Evolutionary conservation across 2,888 invertebrate genomes (phyloP).

Genomic region (Silvanus unidentatus): DNA sequence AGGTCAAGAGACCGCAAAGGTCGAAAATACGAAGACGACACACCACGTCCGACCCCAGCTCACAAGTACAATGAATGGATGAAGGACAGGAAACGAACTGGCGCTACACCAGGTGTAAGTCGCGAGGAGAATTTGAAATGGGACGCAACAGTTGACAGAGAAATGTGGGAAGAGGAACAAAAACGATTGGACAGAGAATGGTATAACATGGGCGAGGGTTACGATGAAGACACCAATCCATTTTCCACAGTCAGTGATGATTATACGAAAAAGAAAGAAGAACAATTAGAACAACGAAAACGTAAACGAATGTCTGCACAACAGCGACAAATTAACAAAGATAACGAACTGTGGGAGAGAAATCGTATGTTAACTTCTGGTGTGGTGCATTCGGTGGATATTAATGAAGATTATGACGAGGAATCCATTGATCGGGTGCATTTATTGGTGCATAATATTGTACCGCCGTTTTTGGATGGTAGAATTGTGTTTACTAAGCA

Average conservation of each 20-base stretch:
- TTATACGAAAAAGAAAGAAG: conserved; percentile 89
- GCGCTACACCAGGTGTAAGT: conserved; percentile 54
- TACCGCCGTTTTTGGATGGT: conserved; percentile 98
- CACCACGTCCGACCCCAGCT: conserved; percentile 79
- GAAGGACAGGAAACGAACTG: conserved; percentile 59
- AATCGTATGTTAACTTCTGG: conserved; percentile 96
- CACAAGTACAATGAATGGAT: conserved; percentile 81
- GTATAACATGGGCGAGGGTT: conserved; percentile 95
- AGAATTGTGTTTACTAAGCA: conserved; percentile 99
- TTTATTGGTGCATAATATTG: conserved; percentile 93
- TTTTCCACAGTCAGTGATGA: conserved; percentile 86
- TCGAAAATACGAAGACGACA: conserved; percentile 53
- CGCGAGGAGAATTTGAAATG: conserved; percentile 53
- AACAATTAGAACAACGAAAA: conserved; percentile 82
- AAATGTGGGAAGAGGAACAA: conserved; percentile 88
- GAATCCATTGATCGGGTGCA: conserved; percentile 93
- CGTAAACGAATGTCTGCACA: conserved; percentile 93
- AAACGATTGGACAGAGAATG: conserved; percentile 89
- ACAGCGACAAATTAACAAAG: conserved; percentile 93
- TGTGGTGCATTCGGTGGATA: conserved; percentile 82
- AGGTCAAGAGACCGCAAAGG: conserved; percentile 20
- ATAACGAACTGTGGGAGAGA: conserved; percentile 98
- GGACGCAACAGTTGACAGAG: conserved; percentile 66
- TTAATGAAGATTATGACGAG: conserved; percentile 92
- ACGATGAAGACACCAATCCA: conserved; percentile 87